These are phyloP conservation scores for Bostrychus sinensis DNA, from an alignment of 2,113 vertebrate species.

Conservation along the genomic window DNA sequence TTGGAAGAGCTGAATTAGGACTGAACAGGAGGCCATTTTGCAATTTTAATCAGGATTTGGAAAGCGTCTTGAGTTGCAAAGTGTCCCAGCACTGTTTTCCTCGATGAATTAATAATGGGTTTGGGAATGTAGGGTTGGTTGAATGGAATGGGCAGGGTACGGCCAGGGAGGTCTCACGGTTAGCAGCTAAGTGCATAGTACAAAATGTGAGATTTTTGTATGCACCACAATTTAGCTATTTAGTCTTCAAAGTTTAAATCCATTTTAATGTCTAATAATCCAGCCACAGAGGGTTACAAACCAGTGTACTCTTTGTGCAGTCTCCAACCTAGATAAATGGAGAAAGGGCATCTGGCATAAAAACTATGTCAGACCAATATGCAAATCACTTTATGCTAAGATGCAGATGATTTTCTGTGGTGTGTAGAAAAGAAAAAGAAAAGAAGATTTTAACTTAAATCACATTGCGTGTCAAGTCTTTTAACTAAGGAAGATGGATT, in stretches of 20 bases:
- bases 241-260: too few species aligned
- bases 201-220: slow-evolving; percentile 26
- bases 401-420: slow-evolving; percentile 1
- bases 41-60: slow-evolving; percentile 78
- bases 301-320: too few species aligned
- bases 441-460: slow-evolving; percentile 22
- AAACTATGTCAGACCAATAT: too few species aligned
- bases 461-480: slow-evolving; percentile 21
- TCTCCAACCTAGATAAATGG: too few species aligned
- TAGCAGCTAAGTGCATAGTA: slow-evolving; percentile 42
- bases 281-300: too few species aligned
- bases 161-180: slow-evolving; percentile 33
- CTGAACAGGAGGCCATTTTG: slow-evolving; percentile 78
- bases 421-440: not conserved
- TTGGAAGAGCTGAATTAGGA: slow-evolving; percentile 57
- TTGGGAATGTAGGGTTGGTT: slow-evolving; percentile 41
- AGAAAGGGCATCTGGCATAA: too few species aligned
- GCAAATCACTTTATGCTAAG: not conserved
- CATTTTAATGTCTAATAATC: too few species aligned
- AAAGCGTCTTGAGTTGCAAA: slow-evolving; percentile 51
- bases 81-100: slow-evolving; percentile 58
- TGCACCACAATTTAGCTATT: not conserved
- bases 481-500: slow-evolving; percentile 43
- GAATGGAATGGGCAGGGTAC: slow-evolving; percentile 39
- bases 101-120: slow-evolving; percentile 66